Base-by-base conservation (phyloP, 1,140 invertebrate species). In the Drosophila tsacasi region DNA sequence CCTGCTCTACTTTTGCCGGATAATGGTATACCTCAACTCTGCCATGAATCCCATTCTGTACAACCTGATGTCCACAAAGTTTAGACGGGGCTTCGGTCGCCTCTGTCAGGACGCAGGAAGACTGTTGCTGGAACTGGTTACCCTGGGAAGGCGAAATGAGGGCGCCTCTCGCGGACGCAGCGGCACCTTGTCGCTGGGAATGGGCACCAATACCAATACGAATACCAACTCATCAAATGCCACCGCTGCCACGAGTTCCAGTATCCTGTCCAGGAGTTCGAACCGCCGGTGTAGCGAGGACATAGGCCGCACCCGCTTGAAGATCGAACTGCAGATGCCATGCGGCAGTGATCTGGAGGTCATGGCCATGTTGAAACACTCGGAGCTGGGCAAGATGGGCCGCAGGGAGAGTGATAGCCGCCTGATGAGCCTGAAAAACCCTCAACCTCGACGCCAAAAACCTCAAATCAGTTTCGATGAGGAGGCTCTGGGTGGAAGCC, bases 31-130 rank as follows among this genome's bases (percentile, higher is more conserved):
- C 93, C 94, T 98, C 21, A 98, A 98, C 91, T 98, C 97, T 7
- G 97, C 97, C 27, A 95, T 98, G 64, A 98, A 98, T 93, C 97
- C 97, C 5, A 97, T 98, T 77, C 94, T 98, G 17, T 98, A 98
- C 93, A 97, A 97, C 92, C 94, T 97, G 15, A 97, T 97, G 96
- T 98, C 97, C n/a, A 97, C 97, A 0, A 98, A 98, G 93, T 98
- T 98, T 93, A 94, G 97, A 13, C 95, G 96, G 19, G 97, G 97
- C 0, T 98, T 98, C 82, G 93, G 96, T 10, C 95, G 94, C 54
- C 82, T 97, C 12, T 97, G 47, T 94, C 95, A 77, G 47, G 71
- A 75, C 42, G 72, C 61, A 6, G 81, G 76, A 9, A 44, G 59
- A 12, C 83, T 93, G 0, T 61, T 93, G 19, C 80, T 92, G 0